Base-by-base conservation (phyloP, 2,113 vertebrate species). In the Opisthocomus hoazin region DNA sequence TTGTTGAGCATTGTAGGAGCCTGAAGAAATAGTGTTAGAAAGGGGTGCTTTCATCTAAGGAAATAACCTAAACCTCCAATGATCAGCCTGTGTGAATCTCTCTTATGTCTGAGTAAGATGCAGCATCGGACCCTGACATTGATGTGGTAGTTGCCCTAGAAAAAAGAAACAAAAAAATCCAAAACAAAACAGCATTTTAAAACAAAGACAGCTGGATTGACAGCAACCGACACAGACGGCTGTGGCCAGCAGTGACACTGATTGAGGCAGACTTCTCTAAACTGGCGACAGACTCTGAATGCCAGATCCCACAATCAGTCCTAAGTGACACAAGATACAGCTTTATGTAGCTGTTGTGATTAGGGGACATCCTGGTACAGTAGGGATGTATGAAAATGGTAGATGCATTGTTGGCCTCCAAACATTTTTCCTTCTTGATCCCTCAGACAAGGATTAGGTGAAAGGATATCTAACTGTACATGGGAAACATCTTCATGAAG, bases 221-320 rank as follows among this genome's bases (percentile, higher is more conserved):
- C 94, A 94, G 77, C 9, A 7, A 91, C 91, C 89, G 92, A 84
- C 74, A 79, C 39, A 94, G 94, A 36, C 18, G 1, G 81, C 85
- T 76, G 74, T 84, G 92, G 96, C 86, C 96, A 82, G 91, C 89
- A 51, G 91, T 96, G 95, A 97, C 95, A 94, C 91, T 89, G 96
- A 94, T 87, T 89, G 94, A 94, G 87, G 45, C 93, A 93, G 96
- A 94, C 87, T 92, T 94, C 66, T 87, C 66, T 83, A 77, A 97
- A 94, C 92, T 61, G 89, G 70, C 21, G 66, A 94, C 96, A 97
- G 94, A 89, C 84, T 82, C 73, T 79, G 89, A 94, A 87, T 93
- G 95, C 91, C 95, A 96, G 73, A 90, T 95, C 86, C 87, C 91
- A 94, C 77, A 18, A 48, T 50, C 86, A 94, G 57, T 64, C 69